These are phyloP conservation scores for Glandiceps talaboti DNA, from an alignment of 53 echinoderm and acorn worm species.

Conservation along the genomic window DNA sequence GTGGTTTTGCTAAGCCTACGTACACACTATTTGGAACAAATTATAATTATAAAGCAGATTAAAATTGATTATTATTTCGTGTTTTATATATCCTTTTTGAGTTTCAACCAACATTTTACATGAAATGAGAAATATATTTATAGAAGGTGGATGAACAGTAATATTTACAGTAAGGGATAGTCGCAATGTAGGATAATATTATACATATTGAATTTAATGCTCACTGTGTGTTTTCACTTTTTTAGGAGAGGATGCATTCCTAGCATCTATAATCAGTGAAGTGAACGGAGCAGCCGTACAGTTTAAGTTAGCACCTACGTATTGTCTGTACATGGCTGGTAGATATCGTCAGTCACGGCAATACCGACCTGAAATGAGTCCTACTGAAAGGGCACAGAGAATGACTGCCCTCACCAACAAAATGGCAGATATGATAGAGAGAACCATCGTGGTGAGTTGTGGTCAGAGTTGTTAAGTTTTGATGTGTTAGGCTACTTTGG, in stretches of 20 bases:
- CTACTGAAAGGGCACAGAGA: conserved; percentile 90
- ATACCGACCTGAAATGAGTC: conserved; percentile 95
- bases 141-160: too few species aligned
- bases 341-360: conserved; percentile 79
- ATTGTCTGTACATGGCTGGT: conserved; percentile 84
- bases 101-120: not conserved
- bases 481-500: too few species aligned
- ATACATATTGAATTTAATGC: too few species aligned
- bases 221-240: not conserved
- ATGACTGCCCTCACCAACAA: conserved; percentile 91
- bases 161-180: too few species aligned
- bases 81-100: conserved; percentile 7
- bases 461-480: too few species aligned
- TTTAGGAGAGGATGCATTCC: conserved; percentile 72
- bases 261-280: conserved; percentile 46
- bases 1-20: too few species aligned
- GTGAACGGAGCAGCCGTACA: conserved; percentile 72
- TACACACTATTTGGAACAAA: too few species aligned
- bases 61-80: too few species aligned
- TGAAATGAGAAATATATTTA: not conserved
- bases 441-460: conserved; percentile 63
- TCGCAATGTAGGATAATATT: too few species aligned
- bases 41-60: too few species aligned
- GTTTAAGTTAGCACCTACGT: conserved; percentile 88
- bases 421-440: conserved; percentile 81